These are phyloP conservation scores for Solenodon paradoxus DNA, from an alignment of 2,113 vertebrate species.

Conservation along the genomic window DNA sequence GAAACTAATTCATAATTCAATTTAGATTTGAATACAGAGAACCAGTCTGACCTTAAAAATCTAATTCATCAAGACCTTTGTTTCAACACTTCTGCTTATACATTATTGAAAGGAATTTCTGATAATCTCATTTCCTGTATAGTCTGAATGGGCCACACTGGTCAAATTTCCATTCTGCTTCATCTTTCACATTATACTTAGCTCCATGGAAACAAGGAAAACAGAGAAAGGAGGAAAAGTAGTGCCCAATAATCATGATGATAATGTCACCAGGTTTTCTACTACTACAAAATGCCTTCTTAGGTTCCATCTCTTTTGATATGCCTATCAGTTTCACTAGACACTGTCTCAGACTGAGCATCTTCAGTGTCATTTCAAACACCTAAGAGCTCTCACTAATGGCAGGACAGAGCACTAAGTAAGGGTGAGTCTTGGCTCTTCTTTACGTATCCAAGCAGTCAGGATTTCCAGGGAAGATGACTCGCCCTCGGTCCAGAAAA, in stretches of 20 bases:
- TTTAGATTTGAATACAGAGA: neutral
- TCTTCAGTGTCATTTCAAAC: neutral
- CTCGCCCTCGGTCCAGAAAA: neutral
- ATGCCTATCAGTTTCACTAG: neutral
- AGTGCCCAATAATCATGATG: neutral
- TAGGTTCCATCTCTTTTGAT: neutral
- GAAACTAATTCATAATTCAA: constrained; percentile 11
- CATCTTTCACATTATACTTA: neutral
- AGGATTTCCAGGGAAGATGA: neutral
- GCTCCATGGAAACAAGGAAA: constrained; percentile 14
- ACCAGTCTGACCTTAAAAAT: constrained; percentile 3
- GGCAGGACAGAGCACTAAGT: neutral
- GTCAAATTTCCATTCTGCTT: neutral
- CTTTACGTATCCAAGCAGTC: neutral
- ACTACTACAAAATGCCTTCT: neutral
- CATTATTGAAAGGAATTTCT: constrained; percentile 44
- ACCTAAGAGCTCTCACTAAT: neutral
- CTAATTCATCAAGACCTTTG: constrained; percentile 26
- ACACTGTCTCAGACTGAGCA: neutral
- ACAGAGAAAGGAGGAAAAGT: neutral
- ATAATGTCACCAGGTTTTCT: neutral
- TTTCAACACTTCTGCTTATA: constrained; percentile 42
- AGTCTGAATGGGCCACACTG: neutral
- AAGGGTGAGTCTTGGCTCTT: neutral
- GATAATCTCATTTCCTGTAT: constrained; percentile 1